Conservation (phyloP, 2,797 vertebrate genomes). For the Enteromius paludinosus region DNA sequence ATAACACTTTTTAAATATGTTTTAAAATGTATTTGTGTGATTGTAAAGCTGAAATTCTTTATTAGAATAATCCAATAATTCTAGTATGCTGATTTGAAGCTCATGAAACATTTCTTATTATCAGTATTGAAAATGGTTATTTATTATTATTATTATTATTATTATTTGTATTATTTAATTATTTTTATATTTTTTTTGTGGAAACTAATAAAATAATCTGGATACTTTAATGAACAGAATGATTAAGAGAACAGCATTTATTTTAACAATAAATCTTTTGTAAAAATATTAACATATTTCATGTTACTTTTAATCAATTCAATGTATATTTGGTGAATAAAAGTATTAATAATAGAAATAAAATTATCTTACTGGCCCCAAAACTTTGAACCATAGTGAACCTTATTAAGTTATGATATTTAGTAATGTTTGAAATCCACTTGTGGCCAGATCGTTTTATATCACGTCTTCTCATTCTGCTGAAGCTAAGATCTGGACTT, state of each 20-base stretch:
- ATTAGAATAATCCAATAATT: too few relatives aligned
- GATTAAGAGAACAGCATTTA: not conserved
- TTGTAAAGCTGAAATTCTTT: too few relatives aligned
- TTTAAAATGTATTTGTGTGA: too few relatives aligned
- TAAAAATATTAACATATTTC: not conserved
- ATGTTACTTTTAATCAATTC: not conserved
- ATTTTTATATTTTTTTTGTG: too few relatives aligned
- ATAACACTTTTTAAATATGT: too few relatives aligned
- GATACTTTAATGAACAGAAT: not conserved
- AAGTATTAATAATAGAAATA: not conserved
- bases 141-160: too few relatives aligned
- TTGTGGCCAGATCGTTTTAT: not conserved
- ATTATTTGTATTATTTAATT: too few relatives aligned
- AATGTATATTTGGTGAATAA: not conserved
- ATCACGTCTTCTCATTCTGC: slow-evolving; percentile 1
- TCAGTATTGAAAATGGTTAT: too few relatives aligned
- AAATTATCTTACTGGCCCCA: not conserved
- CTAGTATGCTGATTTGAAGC: too few relatives aligned
- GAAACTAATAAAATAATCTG: not conserved
- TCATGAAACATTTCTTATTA: too few relatives aligned
- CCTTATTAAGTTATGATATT: not conserved
- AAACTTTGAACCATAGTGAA: not conserved
- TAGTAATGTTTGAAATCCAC: not conserved
- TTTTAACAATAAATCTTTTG: not conserved
- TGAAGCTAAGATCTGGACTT: slow-evolving; percentile 20